A percentile compares a stretch with the other conserved stretches of the same genome.
These are phyloP conservation scores for Forbesichthys agassizii DNA, from an alignment of 2,113 vertebrate species.

Conservation along the genomic window DNA sequence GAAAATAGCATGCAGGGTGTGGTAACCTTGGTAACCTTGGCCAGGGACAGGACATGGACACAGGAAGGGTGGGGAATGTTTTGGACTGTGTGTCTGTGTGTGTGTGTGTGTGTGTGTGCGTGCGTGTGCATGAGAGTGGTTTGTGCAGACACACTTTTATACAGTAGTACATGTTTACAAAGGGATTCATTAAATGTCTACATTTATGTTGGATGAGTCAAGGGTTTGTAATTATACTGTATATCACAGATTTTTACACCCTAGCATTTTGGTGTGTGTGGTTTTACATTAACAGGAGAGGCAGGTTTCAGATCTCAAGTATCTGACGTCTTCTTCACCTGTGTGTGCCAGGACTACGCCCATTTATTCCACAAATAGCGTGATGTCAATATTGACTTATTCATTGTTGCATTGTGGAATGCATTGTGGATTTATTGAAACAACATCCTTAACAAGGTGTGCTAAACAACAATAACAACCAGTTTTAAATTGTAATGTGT, in stretches of 20 bases:
- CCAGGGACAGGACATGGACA: conserved; percentile 61
- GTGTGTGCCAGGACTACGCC: background rate
- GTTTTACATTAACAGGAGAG: background rate
- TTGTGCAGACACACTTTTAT: no score
- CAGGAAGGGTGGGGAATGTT: conserved; percentile 74
- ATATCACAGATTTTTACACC: no score
- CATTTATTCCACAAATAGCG: background rate
- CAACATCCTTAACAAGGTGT: background rate
- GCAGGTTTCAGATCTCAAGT: background rate
- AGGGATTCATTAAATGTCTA: no score
- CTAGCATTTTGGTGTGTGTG: background rate
- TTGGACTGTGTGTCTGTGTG: conserved; percentile 2
- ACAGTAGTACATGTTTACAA: no score
- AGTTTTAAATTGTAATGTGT: background rate
- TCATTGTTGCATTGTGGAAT: background rate
- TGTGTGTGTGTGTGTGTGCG: conserved; percentile 4
- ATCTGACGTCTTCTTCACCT: background rate
- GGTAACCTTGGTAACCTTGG: conserved; percentile 17
- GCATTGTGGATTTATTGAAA: background rate
- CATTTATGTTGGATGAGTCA: no score
- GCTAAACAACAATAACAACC: background rate
- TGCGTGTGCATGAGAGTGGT: conserved; percentile 24
- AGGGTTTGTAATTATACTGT: no score
- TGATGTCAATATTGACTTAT: background rate
- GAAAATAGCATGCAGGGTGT: conserved; percentile 77